Conservation (phyloP, 2,113 vertebrate species). For the Phasianus colchicus region DNA sequence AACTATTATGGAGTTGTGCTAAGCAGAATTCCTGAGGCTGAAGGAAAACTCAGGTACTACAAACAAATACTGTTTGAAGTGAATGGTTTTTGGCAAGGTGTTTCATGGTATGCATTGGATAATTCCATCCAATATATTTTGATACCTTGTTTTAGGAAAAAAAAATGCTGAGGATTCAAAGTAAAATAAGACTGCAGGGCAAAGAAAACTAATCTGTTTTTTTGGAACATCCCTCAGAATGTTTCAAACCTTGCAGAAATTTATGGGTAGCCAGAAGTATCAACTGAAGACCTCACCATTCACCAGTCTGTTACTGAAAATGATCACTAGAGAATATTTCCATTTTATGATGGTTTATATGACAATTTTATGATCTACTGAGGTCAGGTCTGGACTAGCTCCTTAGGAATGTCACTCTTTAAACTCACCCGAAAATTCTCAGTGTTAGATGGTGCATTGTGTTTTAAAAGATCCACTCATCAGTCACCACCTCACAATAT, state of each 20-base stretch:
- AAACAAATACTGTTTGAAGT: conserved; percentile 70
- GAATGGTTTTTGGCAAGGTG: conserved; percentile 59
- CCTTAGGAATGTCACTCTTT: conserved; percentile 2
- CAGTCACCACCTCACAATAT: neutral
- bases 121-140: conserved; percentile 64
- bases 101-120: conserved; percentile 41
- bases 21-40: conserved; percentile 70
- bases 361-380: neutral
- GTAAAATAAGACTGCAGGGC: conserved; percentile 28
- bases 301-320: neutral
- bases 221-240: conserved; percentile 46
- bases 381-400: conserved; percentile 33
- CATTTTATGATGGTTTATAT: neutral
- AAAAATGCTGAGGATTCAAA: conserved; percentile 66
- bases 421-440: neutral
- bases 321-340: neutral
- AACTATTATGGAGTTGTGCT: conserved; percentile 35
- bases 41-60: conserved; percentile 64
- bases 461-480: conserved; percentile 14
- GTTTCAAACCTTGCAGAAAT: conserved; percentile 46
- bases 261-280: conserved; percentile 54
- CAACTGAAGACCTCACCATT: conserved; percentile 1
- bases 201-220: conserved; percentile 58
- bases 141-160: conserved; percentile 70
- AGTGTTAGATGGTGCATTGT: neutral